phyloP scores from a whole-genome alignment of 2,113 vertebrate genomes.

The Trachemys scripta region DNA sequence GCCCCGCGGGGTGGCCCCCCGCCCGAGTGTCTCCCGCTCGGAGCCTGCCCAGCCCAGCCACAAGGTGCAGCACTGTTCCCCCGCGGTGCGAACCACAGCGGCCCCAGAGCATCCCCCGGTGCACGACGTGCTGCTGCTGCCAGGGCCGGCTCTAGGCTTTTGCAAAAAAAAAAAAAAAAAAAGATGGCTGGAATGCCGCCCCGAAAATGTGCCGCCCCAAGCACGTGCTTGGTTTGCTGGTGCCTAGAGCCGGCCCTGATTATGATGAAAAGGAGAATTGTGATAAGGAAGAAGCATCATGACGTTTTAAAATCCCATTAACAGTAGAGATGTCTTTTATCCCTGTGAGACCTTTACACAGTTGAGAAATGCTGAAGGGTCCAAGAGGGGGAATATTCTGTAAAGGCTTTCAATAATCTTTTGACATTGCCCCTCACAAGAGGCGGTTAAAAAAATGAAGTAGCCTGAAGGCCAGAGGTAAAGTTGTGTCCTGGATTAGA shows the following conservation, averaged over 20 bases:
- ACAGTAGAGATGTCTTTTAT: not conserved
- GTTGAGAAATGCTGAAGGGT: not conserved
- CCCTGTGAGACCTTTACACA: not conserved
- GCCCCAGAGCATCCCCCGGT: no score
- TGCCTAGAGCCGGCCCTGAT: not conserved
- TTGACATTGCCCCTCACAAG: not conserved
- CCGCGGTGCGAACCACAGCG: no score
- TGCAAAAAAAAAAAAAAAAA: no score
- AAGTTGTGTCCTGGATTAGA: not conserved
- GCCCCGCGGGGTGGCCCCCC: no score
- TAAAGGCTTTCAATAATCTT: not conserved
- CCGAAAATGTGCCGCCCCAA: no score
- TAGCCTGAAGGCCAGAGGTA: not conserved
- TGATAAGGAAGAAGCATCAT: not conserved
- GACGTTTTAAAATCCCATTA: not conserved
- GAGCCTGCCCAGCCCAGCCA: no score
- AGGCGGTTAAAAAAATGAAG: not conserved
- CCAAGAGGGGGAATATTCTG: not conserved
- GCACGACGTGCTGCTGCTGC: no score
- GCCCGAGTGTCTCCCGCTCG: no score
- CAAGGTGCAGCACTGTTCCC: no score
- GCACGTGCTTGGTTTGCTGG: no score
- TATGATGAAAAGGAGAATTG: not conserved
- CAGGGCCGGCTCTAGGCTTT: no score
- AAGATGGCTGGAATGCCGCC: no score